A percentile compares a stretch with the other conserved stretches of the same genome.
Conservation (phyloP, 1,140 invertebrate genomes). For the Neodiprion lecontei region DNA sequence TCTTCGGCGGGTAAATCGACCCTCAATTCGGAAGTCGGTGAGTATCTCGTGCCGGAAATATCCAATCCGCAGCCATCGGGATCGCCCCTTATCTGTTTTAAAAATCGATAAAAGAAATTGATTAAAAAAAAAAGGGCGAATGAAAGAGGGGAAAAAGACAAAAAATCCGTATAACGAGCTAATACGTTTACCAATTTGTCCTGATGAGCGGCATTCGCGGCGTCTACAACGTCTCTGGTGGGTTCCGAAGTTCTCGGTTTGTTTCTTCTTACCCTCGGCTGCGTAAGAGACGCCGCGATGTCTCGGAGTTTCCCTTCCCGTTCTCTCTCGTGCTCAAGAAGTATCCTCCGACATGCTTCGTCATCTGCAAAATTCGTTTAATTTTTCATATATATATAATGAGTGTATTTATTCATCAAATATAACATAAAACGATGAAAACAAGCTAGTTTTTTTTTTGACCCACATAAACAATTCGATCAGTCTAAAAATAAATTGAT, state of each 20-base stretch:
- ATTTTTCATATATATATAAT: no score
- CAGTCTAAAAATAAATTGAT: no score
- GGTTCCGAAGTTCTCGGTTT: constrained; percentile 57
- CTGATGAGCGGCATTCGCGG: constrained; percentile 50
- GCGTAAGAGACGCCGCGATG: constrained; percentile 75
- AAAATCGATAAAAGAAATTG: constrained; percentile 41
- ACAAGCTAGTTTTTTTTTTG: no score
- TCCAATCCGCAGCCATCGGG: constrained; percentile 83
- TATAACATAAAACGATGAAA: no score
- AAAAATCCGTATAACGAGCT: constrained; percentile 12
- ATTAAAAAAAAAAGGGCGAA: constrained; percentile 9
- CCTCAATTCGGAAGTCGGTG: constrained; percentile 69
- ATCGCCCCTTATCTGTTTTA: constrained; percentile 72
- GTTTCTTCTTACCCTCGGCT: constrained; percentile 62
- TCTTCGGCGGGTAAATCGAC: constrained; percentile 80
- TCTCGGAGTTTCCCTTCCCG: constrained; percentile 74
- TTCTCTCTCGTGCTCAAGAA: constrained; percentile 66
- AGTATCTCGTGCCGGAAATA: constrained; percentile 67
- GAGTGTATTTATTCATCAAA: no score
- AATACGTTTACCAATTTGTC: constrained; percentile 58
- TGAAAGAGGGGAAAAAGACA: background rate
- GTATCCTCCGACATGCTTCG: constrained; percentile 56
- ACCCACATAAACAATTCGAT: no score
- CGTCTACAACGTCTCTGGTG: constrained; percentile 59
- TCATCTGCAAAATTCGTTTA: constrained; percentile 41